phyloP scores from a whole-genome alignment of 2,797 vertebrate species.

The Onychomys leucogaster region DNA sequence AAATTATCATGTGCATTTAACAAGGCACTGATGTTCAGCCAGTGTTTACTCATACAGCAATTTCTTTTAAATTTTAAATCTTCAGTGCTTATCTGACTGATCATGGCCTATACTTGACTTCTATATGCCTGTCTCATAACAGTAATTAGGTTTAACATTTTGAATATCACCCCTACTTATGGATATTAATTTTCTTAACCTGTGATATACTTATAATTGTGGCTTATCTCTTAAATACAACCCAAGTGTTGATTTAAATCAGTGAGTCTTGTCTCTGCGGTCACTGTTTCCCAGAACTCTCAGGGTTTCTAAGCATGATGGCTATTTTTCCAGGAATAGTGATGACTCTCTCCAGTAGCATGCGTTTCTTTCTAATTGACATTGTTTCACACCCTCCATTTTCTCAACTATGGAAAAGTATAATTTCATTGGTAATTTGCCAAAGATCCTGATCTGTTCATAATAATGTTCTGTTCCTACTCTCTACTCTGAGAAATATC shows the following conservation, averaged over 20 bases:
- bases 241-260: slow-evolving; percentile 67
- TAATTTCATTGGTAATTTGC: slow-evolving; percentile 80
- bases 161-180: background rate
- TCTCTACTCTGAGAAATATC: slow-evolving; percentile 75
- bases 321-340: slow-evolving; percentile 72
- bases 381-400: slow-evolving; percentile 82
- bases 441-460: slow-evolving; percentile 76
- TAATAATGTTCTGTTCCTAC: slow-evolving; percentile 81
- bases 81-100: slow-evolving; percentile 37
- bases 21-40: background rate
- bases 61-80: slow-evolving; percentile 20
- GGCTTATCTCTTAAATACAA: slow-evolving; percentile 58
- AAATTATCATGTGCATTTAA: slow-evolving; percentile 28
- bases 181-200: slow-evolving; percentile 51
- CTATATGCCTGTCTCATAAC: background rate
- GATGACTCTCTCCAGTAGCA: slow-evolving; percentile 60
- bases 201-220: slow-evolving; percentile 1
- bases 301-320: background rate
- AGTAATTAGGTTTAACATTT: background rate
- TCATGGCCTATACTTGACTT: background rate
- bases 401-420: slow-evolving; percentile 79
- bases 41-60: background rate
- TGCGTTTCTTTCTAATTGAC: slow-evolving; percentile 73
- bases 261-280: slow-evolving; percentile 64
- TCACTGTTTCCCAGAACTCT: slow-evolving; percentile 73